Evolutionary conservation across 2,888 invertebrate species (phyloP).

Genomic region (Drosophila meridionalis): DNA sequence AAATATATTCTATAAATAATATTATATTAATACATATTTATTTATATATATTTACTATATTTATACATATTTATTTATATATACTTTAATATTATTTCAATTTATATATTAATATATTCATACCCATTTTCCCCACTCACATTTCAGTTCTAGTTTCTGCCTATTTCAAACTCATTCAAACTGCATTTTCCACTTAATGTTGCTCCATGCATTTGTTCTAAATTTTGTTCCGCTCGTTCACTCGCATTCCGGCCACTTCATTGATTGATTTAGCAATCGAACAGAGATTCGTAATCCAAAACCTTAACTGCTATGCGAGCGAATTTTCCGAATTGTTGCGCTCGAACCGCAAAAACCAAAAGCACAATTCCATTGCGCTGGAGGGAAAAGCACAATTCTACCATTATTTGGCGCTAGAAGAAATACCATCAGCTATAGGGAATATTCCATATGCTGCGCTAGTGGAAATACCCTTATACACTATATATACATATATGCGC

Average conservation of each 20-base stretch:
- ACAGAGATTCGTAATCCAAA: slow-evolving; percentile 27
- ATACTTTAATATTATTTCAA: background rate
- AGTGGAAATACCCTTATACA: background rate
- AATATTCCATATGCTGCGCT: background rate
- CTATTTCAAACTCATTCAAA: background rate
- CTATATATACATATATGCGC: no score
- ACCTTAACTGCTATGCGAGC: slow-evolving; percentile 21
- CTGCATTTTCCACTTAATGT: background rate
- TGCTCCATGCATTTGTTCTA: background rate
- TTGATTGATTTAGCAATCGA: slow-evolving; percentile 34
- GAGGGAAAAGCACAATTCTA: background rate
- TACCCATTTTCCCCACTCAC: background rate
- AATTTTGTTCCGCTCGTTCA: background rate
- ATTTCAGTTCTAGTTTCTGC: background rate
- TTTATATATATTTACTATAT: background rate
- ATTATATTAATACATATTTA: background rate
- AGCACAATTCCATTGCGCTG: slow-evolving; percentile 8
- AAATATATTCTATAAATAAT: background rate
- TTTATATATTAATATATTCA: background rate
- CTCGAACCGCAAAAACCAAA: slow-evolving; percentile 11
- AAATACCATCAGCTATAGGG: background rate
- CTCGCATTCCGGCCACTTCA: slow-evolving; percentile 15
- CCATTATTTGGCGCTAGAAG: background rate
- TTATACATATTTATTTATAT: background rate
- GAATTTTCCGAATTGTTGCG: slow-evolving; percentile 13